Base-by-base conservation (phyloP, 2,113 vertebrate species). In the Tenrec ecaudatus region DNA sequence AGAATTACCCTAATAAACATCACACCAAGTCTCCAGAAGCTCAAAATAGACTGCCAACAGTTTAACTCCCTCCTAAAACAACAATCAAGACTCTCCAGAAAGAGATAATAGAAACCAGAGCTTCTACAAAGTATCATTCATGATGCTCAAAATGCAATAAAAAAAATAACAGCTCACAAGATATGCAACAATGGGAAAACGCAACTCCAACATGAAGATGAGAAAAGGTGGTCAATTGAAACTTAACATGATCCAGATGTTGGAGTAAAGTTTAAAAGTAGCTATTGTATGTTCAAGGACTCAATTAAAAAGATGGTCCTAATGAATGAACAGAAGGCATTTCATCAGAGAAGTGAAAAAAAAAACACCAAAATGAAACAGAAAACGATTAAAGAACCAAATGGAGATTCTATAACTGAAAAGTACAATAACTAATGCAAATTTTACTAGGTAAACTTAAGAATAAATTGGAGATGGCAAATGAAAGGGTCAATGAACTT, bases 221-320 rank as follows among this genome's bases (percentile, higher is more conserved):
- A 73, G 64, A 38, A 40, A 53, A 90, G 86, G 22, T 7, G 33
- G 15, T 71, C 38, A 53, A 62, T 33, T 79, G 76, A 86, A 90
- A 78, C 62, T 36, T 57, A 36, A 36, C 5, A 47, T 78, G 23
- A 71, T 43, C 66, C 68, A 89, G 38, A 40, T 88, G 57, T 66
- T 82, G 23, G 66, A 92, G 40, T 82, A 77, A 81, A 94, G 60
- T 33, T 78, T 82, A 38, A 36, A 86, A 62, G 29, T 4, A 76
- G 60, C 57, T 76, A 60, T 53, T 77, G 66, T 71, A 78, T 77
- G 47, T 58, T 36, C 58, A 86, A 57, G 22, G 40, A 33, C 29
- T 89, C 40, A 57, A 80, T 38, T 5, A 82, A 36, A 58, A 76
- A 84, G 64, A 47, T 81, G 64, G 47, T 40, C 40, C 40, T 40